Evolutionary conservation across 1,140 invertebrate genomes (phyloP).

Genomic region (Anastrepha ludens): DNA sequence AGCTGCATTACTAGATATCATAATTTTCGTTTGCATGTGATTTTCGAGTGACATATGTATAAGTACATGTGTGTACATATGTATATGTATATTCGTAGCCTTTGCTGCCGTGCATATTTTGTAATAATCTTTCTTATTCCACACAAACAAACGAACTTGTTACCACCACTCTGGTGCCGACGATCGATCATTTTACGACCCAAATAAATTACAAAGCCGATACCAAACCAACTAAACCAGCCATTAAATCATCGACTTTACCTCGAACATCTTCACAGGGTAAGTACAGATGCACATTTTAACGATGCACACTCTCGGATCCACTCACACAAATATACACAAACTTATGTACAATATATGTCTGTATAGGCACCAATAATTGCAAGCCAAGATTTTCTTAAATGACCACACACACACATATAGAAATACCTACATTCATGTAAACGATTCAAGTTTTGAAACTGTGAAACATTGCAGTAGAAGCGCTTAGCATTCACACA

Average conservation of each 20-base stretch:
- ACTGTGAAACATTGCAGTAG: background rate
- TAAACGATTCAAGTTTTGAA: background rate
- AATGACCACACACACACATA: background rate
- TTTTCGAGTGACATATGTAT: background rate
- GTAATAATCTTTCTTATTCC: slow-evolving; percentile 32
- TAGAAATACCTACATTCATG: background rate
- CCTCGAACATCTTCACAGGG: slow-evolving; percentile 94
- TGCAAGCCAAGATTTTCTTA: background rate
- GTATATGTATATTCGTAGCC: background rate
- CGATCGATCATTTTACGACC: slow-evolving; percentile 46
- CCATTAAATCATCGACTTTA: slow-evolving; percentile 94
- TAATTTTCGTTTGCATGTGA: too few species aligned
- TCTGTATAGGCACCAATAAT: too few species aligned
- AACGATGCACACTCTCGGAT: background rate
- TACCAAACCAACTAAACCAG: slow-evolving; percentile 94
- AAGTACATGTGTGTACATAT: background rate
- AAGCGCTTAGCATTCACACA: background rate
- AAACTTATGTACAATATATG: background rate
- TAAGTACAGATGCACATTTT: slow-evolving; percentile 76
- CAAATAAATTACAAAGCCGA: slow-evolving; percentile 79
- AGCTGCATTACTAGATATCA: background rate
- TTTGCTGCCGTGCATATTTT: background rate
- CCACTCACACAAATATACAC: background rate
- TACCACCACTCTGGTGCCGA: background rate
- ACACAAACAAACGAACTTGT: slow-evolving; percentile 3